Conservation (phyloP, 2,113 vertebrate species). For the Otolemur garnettii region DNA sequence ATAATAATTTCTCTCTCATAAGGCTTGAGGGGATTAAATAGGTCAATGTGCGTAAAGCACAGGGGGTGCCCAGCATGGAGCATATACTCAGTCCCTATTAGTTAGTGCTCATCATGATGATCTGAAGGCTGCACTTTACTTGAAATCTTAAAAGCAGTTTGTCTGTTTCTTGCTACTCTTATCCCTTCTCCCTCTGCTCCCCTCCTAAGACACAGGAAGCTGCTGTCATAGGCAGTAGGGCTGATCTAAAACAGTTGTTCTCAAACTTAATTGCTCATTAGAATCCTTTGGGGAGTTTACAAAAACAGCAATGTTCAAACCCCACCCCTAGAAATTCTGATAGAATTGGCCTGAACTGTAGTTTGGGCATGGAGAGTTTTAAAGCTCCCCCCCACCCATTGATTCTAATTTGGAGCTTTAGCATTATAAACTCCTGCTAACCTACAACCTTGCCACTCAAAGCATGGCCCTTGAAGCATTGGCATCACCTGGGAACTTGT, state of each 20-base stretch:
- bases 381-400: neutral
- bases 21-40: neutral
- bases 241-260: neutral
- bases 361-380: neutral
- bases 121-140: neutral
- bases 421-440: neutral
- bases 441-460: neutral
- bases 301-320: neutral
- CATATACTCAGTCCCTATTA: neutral
- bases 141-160: neutral
- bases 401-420: neutral
- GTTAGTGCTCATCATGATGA: accelerated
- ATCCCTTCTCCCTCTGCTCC: neutral
- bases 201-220: neutral
- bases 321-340: neutral
- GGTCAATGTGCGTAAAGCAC: neutral
- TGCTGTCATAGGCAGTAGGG: neutral
- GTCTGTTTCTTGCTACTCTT: neutral
- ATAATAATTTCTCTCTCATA: neutral
- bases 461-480: neutral
- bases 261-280: neutral
- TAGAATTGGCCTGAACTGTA: neutral
- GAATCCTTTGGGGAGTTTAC: neutral
- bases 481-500: neutral
- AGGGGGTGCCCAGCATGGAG: neutral